Evolutionary conservation across 2,797 vertebrate genomes (phyloP), one percentile per base, ranked within the genome.

Genomic region (Corythornis leucogaster): DNA sequence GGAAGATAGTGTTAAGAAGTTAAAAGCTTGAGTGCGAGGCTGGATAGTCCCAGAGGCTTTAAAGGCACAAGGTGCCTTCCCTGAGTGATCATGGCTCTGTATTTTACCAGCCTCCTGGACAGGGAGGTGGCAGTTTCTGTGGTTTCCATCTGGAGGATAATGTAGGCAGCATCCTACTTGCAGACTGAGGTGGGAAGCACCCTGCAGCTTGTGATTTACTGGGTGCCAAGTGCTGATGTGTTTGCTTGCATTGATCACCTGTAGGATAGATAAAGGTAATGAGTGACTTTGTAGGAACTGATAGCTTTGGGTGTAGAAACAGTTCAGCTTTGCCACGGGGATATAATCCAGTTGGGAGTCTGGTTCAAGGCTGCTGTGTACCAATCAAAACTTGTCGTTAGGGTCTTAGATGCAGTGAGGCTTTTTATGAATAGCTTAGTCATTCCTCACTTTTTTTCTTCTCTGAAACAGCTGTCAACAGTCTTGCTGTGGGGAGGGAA

Each of bases 351-450:
- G 20, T 0, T 54, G 63, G 74, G 24, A 91, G 26, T 40, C 35
- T 55, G 58, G 20, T 51, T 85, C 20, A 21, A 30, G 15, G 31
- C 33, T 69, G 75, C 38, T 2, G 0, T 19, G 21, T 59, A 43
- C 31, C 50, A 46, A 58, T 43, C 38, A 64, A 43, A 81, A 63
- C 42, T 85, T 76, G 31, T 51, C 48, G 69, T 84, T 74, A 31
- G 48, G 20, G 16, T 87, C 42, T 54, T 90, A 8, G 70, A 38
- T 86, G n/a, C 58, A 76, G 28, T 30, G 40, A 2, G 5, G 8
- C 71, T 87, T 95, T 93, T 87, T 53, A 87, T 45, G 58, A 85
- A 77, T 57, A 95, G 76, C 79, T 93, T 90, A 87, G 86, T 80
- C 91, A 87, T 70, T 79, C 76, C 85, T 87, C 6, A 2, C 11